Evolutionary conservation across 2,888 invertebrate species (phyloP), one percentile per base, ranked within the genome.

Genomic region (Caenorhabditis auriculariae): DNA sequence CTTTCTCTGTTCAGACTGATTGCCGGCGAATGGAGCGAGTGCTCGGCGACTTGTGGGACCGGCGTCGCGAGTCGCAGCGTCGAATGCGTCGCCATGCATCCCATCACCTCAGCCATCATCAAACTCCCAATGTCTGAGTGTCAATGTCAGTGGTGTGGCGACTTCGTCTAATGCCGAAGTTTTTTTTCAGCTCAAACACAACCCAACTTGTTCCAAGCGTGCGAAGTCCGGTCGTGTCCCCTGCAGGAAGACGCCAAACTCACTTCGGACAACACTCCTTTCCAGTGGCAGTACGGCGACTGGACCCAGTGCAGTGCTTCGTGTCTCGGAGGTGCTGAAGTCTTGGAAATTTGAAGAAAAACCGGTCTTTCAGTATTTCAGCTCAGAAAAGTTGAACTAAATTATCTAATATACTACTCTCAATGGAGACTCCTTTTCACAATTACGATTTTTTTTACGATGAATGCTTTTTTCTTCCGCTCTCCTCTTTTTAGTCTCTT

Each of bases 251-350:
- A 71, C 19, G 49, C 66, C 24, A 71, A 71, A 37, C 15, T 59
- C 15, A 54, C 41, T 0, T 53, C 55, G 35, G 68, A 64, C 29
- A 49, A 52, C 19, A 43, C 63, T 27, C 63, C 65, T n/a, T 54
- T 37, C 37, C 57, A 59, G 54, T 80, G 80, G 80, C 69, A 75
- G 41, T 71, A 61, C 51, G 76, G 78, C 0, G 75, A 76, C 27
- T 81, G 79, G 78, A 66, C 72, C n/a, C 90, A 91, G 61, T 96
- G 96, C 85, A 93, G 91, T 77, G 91, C 91, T 0, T 91, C 91
- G 7, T 96, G 95, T 81, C 86, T 94, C 2, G 93, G 93, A 73
- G 84, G 84, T 80, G 69, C 35, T n/a, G 9, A 15, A n/a, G 35
- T 15, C n/a, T 35, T 35, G 12, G 12, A 35, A 15, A 35, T 35